Evolutionary conservation across 1,140 invertebrate species (phyloP).

Genomic region (Hylyphantes graminicola): DNA sequence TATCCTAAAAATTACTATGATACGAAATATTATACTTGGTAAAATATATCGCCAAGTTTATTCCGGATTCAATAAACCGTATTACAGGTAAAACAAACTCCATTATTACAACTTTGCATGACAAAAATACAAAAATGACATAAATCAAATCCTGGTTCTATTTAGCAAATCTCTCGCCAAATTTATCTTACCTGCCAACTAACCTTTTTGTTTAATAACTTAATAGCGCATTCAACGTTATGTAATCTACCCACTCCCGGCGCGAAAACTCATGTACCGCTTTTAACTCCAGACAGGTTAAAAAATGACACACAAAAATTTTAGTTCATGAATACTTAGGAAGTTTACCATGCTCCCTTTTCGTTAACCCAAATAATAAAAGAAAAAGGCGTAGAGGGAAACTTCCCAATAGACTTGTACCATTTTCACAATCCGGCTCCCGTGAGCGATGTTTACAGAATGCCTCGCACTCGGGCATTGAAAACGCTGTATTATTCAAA

Average conservation of each 20-base stretch:
- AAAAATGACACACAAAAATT: neutral
- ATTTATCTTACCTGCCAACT: slow-evolving; percentile 12
- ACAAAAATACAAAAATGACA: no score
- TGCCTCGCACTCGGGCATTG: slow-evolving; percentile 2
- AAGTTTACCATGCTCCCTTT: neutral
- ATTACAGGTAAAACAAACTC: neutral
- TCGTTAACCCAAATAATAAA: neutral
- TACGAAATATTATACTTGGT: neutral
- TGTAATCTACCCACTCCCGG: slow-evolving; percentile 7
- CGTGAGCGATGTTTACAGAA: slow-evolving; percentile 13
- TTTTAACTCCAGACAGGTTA: neutral
- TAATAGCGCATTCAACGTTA: neutral
- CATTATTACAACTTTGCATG: no score
- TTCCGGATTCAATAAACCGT: neutral
- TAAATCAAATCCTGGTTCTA: neutral
- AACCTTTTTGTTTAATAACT: slow-evolving; percentile 16
- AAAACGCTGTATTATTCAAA: slow-evolving; percentile 47
- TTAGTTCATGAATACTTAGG: no score
- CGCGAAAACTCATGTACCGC: slow-evolving; percentile 23
- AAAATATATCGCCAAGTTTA: neutral
- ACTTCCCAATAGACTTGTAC: neutral
- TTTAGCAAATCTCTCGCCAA: neutral
- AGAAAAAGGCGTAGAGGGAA: neutral
- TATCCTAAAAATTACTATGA: neutral
- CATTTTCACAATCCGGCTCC: neutral